Percentiles rank a stretch among this genome's conserved stretches.
These are phyloP conservation scores for Adelognathus sp. DNA, from an alignment of 2,888 invertebrate genomes.

Conservation along the genomic window DNA sequence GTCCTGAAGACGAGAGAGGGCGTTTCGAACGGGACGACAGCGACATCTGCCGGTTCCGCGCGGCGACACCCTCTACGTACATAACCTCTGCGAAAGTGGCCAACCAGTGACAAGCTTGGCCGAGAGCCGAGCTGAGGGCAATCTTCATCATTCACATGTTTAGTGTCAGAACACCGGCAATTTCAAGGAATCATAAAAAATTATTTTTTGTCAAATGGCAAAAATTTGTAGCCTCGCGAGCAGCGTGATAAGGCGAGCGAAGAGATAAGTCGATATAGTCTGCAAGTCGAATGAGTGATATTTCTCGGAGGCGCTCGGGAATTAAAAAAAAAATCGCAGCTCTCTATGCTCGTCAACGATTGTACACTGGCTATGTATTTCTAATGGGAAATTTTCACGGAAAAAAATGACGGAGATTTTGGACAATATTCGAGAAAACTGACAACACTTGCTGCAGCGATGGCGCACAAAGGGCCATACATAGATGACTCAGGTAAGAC, in stretches of 20 bases:
- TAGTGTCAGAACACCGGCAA: no score
- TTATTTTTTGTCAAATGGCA: no score
- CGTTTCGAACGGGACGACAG: background rate
- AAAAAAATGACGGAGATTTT: background rate
- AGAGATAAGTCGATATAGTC: background rate
- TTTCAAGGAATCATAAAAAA: no score
- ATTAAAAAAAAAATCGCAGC: background rate
- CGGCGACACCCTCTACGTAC: background rate
- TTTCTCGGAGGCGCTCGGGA: background rate
- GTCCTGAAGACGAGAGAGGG: background rate
- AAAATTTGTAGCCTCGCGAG: no score
- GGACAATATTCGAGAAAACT: background rate
- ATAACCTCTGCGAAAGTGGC: no score
- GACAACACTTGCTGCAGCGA: background rate
- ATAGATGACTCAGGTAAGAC: slow-evolving; percentile 14
- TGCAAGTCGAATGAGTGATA: background rate
- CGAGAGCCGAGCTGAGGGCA: no score
- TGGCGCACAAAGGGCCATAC: slow-evolving; percentile 38
- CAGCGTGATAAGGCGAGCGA: no score
- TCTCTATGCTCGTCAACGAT: background rate
- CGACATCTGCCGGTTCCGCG: background rate
- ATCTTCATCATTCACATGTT: no score
- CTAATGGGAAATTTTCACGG: background rate
- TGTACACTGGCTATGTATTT: background rate
- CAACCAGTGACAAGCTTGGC: no score